Evolutionary conservation across 2,113 vertebrate species (phyloP).

Genomic region (Muscicapa adusta): DNA sequence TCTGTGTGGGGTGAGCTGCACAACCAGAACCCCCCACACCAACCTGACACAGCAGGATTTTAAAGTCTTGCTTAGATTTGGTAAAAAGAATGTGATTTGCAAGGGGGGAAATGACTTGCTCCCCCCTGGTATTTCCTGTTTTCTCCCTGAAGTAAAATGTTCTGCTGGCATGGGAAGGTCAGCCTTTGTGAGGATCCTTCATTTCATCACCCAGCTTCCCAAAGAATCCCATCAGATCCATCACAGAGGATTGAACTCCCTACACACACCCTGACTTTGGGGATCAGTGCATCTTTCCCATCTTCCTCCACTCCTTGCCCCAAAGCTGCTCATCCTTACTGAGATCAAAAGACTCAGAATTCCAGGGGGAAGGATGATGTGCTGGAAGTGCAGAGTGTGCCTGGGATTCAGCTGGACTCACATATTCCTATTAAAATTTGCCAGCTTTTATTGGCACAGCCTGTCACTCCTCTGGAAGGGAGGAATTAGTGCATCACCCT

Average conservation of each 20-base stretch:
- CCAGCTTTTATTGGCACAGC: not conserved
- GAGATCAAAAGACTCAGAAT: not conserved
- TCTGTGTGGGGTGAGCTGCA: not conserved
- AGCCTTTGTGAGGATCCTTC: not conserved
- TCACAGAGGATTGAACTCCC: not conserved
- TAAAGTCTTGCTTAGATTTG: not conserved
- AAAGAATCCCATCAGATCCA: not conserved
- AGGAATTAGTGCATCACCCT: not conserved
- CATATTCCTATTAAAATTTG: accelerated
- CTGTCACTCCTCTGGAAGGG: not conserved
- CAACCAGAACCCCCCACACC: not conserved
- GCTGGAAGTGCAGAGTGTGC: not conserved
- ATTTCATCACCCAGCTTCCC: not conserved
- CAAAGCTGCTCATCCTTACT: not conserved
- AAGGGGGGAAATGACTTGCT: not conserved
- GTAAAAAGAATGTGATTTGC: not conserved
- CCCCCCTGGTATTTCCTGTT: not conserved
- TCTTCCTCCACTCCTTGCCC: not conserved
- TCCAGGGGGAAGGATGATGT: accelerated
- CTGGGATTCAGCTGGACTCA: not conserved
- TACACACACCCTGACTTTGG: not conserved
- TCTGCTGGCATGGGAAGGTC: not conserved
- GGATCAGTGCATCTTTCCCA: not conserved
- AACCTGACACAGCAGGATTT: not conserved
- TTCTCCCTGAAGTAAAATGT: not conserved